Evolutionary conservation across 1,140 invertebrate genomes (phyloP), one percentile per base, ranked within the genome.

Genomic region (Drosophila novamexicana): DNA sequence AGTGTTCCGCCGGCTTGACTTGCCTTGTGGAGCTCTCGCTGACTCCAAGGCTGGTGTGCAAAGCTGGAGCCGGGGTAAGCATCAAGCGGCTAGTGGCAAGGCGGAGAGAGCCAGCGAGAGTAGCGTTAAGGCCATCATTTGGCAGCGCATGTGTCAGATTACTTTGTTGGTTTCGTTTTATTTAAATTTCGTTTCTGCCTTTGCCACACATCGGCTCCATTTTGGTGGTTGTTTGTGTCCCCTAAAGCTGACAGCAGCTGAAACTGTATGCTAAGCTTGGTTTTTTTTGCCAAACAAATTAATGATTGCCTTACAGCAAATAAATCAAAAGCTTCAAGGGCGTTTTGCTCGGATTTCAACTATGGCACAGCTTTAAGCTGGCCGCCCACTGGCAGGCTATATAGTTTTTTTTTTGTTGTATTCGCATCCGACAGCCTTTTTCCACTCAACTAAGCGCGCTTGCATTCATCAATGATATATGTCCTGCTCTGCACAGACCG

Each of bases 71-170:
- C 9, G 10, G 9, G 18, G 52, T 0, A 2, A 10, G 63, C 7
- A 44, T 22, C 7, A 29, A 16, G 52, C 9, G 63, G 63, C 29
- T 42, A 22, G 47, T 10, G 47, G 34, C 44, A 54, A 56, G 18
- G 29, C 6, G 18, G 10, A 8, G n/a, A 39, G 37, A 8, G 9
- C 8, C 18, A 9, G 32, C 29, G 36, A 50, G 2, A 37, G 57
- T 32, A 45, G 64, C 62, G 61, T 76, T 78, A 75, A 68, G 75
- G 82, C 67, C 81, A 86, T 85, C 82, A 85, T 81, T 85, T 86
- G 78, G 75, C 71, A 85, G 82, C 82, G 78, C 78, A 90, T 89
- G 84, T 89, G 85, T 89, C 84, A 78, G 84, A 89, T 89, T 89
- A 89, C 84, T 89, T 84, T 84, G 81, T 89, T 83, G 67, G 54